Evolutionary conservation across 2,113 vertebrate species (phyloP), one percentile per base, ranked within the genome.

Genomic region (Microcebus murinus): DNA sequence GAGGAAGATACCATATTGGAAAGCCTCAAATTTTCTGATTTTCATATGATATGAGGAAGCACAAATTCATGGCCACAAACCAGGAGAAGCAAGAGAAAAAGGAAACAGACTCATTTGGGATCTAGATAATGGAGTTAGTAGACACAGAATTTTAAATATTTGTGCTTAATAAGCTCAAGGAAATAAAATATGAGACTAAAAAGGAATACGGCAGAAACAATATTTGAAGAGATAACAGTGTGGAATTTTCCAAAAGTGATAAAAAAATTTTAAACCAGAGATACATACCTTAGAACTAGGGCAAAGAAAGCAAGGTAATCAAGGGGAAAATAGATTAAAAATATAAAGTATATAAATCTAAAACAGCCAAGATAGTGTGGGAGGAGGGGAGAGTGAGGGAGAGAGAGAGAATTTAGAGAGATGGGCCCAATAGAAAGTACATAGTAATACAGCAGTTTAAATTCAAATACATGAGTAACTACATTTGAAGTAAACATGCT

Each of bases 211-310:
- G 14, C 12, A 67, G 79, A 79, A 73, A 67, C 4, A 20, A 52
- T 59, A 80, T 74, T 76, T 59, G 6, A 88, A 93, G 36, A 74
- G 12, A 21, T 31, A 84, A 52, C 13, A 2, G 27, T 71, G 34
- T 59, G 6, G 39, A 86, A 73, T 71, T 94, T 94, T 65, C 50
- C 52, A 90, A 23, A 67, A 79, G 39, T 42, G 31, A 81, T 21
- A 80, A 81, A 90, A 91, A 88, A 93, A 50, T 31, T 87, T 97
- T 18, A 81, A 55, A 36, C 34, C 73, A 92, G 74, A 83, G 39
- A 55, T 23, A 74, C 3, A 80, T 1, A 68, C 4, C 29, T 1
- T 14, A 93, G 25, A 15, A 73, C 36, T 55, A n/a, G 3, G 34
- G 50, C 29, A 92, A 94, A 85, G 21, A 71, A 63, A 55, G 57